phyloP scores from a whole-genome alignment of 2,888 invertebrate species.

The Alentia gelatinosa region DNA sequence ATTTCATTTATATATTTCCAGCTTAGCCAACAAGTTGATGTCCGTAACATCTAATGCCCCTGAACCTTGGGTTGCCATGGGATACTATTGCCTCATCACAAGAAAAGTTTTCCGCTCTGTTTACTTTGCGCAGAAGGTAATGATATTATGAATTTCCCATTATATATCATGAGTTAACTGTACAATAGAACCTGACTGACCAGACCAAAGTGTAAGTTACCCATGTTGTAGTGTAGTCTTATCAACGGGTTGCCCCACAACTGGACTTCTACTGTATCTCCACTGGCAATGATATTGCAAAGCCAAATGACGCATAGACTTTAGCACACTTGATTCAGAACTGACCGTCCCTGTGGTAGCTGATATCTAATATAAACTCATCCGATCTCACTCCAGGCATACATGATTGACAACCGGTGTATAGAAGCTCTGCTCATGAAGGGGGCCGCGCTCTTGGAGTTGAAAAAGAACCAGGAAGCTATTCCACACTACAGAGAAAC shows the following conservation, averaged over 20 bases:
- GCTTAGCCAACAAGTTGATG: constrained; percentile 82
- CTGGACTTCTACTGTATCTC: too few species aligned
- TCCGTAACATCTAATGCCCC: constrained; percentile 83
- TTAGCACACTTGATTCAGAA: too few species aligned
- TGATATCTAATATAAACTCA: too few species aligned
- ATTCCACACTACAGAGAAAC: constrained; percentile 86
- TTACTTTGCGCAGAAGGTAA: constrained; percentile 87
- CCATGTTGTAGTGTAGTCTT: too few species aligned
- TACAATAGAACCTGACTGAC: too few species aligned
- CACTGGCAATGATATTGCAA: too few species aligned
- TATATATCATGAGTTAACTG: too few species aligned
- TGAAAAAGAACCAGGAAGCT: constrained; percentile 86
- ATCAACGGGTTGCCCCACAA: too few species aligned
- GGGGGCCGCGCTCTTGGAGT: constrained; percentile 86
- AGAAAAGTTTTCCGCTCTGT: constrained; percentile 87
- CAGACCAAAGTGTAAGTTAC: too few species aligned
- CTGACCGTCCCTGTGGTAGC: too few species aligned
- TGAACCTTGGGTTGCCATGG: constrained; percentile 89
- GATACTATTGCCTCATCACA: constrained; percentile 86
- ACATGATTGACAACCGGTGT: constrained; percentile 85
- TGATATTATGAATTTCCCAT: background rate
- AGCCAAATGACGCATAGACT: too few species aligned
- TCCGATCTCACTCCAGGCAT: constrained; percentile 82
- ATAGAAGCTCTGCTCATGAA: constrained; percentile 88
- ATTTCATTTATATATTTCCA: constrained; percentile 61